phyloP scores from a whole-genome alignment of 2,113 vertebrate genomes.

The Ceratotherium simum region DNA sequence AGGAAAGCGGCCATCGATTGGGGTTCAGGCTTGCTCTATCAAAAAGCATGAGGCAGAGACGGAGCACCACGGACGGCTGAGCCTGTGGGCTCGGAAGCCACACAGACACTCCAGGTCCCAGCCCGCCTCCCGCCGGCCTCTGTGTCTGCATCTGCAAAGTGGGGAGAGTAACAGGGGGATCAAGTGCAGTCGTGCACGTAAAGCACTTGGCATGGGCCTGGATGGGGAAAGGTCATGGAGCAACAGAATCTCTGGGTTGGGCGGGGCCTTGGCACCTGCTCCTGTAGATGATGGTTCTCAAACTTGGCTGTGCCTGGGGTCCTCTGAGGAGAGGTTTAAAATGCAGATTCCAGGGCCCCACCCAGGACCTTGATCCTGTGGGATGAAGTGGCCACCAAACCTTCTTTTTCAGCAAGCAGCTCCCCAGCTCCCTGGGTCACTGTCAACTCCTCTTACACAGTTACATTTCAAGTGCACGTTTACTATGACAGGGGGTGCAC shows the following conservation, averaged over 20 bases:
- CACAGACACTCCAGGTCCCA: not conserved
- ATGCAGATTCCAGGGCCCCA: not conserved
- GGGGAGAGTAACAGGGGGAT: rapidly evolving
- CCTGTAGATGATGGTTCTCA: not conserved
- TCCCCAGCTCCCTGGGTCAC: not conserved
- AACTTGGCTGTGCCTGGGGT: not conserved
- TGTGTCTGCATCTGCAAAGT: not conserved
- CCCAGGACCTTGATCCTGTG: not conserved
- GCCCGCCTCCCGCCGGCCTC: not conserved
- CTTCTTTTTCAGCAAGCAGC: not conserved
- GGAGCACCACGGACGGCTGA: rapidly evolving
- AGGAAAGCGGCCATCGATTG: not conserved
- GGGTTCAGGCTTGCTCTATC: not conserved
- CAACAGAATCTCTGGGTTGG: rapidly evolving
- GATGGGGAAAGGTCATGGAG: rapidly evolving
- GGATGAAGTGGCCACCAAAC: not conserved
- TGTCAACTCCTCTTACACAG: not conserved
- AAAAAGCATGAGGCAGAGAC: not conserved
- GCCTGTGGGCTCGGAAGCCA: not conserved
- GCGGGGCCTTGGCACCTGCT: too few species aligned
- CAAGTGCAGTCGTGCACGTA: rapidly evolving
- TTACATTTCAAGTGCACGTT: rapidly evolving
- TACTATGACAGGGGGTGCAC: not conserved
- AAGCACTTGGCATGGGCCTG: rapidly evolving
- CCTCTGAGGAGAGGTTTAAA: not conserved